Evolutionary conservation across 64 coral and sea anemone genomes (phyloP).

Genomic region (Exaiptasia diaphana): DNA sequence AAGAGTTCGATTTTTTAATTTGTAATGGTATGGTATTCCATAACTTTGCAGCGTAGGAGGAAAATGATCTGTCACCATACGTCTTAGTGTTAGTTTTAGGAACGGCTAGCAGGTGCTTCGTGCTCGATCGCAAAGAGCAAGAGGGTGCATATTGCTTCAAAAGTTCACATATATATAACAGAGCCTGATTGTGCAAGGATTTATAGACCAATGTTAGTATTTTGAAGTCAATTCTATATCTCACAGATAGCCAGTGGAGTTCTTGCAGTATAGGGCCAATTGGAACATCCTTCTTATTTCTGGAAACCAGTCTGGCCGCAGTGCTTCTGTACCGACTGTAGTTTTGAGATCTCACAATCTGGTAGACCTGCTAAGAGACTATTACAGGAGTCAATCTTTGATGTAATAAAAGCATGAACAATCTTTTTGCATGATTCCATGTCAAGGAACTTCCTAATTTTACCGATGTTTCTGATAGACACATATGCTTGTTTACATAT

Average conservation of each 20-base stretch:
- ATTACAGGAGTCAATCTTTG: conserved; percentile 49
- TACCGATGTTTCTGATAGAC: conserved; percentile 35
- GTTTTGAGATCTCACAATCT: background rate
- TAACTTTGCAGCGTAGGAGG: background rate
- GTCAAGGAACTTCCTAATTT: conserved; percentile 45
- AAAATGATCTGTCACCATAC: background rate
- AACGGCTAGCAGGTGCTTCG: background rate
- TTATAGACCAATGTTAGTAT: conserved; percentile 4
- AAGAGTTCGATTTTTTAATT: background rate
- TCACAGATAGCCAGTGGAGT: background rate
- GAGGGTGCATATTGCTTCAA: background rate
- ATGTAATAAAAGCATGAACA: conserved; percentile 33
- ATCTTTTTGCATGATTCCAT: conserved; percentile 32
- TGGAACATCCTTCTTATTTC: background rate
- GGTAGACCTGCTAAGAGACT: conserved; percentile 27
- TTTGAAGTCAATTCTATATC: background rate
- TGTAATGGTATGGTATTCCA: background rate
- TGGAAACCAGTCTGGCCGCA: conserved; percentile 19
- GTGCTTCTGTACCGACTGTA: conserved; percentile 24
- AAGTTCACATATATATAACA: background rate
- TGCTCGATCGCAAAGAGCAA: background rate
- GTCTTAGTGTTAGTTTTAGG: background rate
- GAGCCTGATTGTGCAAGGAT: background rate
- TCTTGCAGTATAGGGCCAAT: background rate
- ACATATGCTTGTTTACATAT: conserved; percentile 32